Percentiles rank a stretch among this genome's conserved stretches.
Evolutionary conservation across 2,797 vertebrate species (phyloP).

Genomic region (Coracias cyanogaster): DNA sequence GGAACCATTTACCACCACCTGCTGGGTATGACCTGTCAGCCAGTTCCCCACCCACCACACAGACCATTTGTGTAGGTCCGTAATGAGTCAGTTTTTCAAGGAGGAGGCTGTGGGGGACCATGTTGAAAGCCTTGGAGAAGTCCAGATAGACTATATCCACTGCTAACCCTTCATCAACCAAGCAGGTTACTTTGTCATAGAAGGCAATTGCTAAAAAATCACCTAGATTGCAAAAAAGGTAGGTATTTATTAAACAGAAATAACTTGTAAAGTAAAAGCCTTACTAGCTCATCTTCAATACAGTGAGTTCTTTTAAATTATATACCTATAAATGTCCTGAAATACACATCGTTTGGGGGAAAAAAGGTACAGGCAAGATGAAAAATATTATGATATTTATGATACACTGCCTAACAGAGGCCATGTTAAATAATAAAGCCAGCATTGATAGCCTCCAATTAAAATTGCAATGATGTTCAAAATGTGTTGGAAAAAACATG

Average conservation of each 20-base stretch:
- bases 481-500: conserved; percentile 33
- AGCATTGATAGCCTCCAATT: background rate
- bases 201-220: too few species aligned
- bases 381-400: background rate
- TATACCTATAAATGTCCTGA: background rate
- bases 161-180: too few species aligned
- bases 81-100: too few species aligned
- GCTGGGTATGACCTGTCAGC: too few species aligned
- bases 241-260: background rate
- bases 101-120: too few species aligned
- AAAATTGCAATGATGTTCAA: conserved; percentile 31
- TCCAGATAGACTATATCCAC: too few species aligned
- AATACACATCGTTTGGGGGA: background rate
- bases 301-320: background rate
- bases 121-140: too few species aligned
- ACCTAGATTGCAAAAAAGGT: background rate
- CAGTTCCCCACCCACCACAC: too few species aligned
- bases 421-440: background rate
- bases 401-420: fast-evolving
- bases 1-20: too few species aligned
- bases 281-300: background rate
- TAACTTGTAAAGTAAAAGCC: background rate
- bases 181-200: too few species aligned
- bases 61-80: too few species aligned
- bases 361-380: background rate